A percentile compares a stretch with the other conserved stretches of the same genome.
Evolutionary conservation across 2,797 vertebrate genomes (phyloP).

Genomic region (Argyrosomus regius): DNA sequence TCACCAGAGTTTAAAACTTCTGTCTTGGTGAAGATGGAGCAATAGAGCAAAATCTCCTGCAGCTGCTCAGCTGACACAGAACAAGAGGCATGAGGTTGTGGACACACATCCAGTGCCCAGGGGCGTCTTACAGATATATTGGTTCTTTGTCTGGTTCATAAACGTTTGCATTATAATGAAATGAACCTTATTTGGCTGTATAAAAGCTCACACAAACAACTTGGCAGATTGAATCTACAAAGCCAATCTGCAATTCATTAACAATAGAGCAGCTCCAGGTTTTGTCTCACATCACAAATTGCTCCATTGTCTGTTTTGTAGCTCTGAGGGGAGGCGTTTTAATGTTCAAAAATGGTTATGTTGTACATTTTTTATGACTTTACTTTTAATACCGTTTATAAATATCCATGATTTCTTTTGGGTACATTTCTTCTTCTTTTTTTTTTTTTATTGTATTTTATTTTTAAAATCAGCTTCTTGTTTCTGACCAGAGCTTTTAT

Average conservation of each 20-base stretch:
- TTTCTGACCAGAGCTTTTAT: not conserved
- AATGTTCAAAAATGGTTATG: slow-evolving; percentile 3
- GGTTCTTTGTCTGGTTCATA: slow-evolving; percentile 49
- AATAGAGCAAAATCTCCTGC: slow-evolving; percentile 28
- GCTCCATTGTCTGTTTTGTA: slow-evolving; percentile 29
- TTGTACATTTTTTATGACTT: not conserved
- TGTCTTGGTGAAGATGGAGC: slow-evolving; percentile 2
- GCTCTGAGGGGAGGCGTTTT: slow-evolving; percentile 9
- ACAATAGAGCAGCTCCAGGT: slow-evolving; percentile 43
- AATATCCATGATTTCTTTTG: not conserved
- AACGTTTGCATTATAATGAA: slow-evolving; percentile 51
- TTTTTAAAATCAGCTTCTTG: not conserved
- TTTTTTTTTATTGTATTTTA: not conserved
- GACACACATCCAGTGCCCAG: not conserved
- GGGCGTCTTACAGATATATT: slow-evolving; percentile 29
- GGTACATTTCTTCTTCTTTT: not conserved
- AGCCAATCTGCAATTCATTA: slow-evolving; percentile 66
- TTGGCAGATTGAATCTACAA: slow-evolving; percentile 61
- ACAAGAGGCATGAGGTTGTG: slow-evolving; percentile 20
- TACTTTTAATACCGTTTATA: not conserved
- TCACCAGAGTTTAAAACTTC: not conserved
- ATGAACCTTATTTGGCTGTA: slow-evolving; percentile 45
- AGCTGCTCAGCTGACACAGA: slow-evolving; percentile 36
- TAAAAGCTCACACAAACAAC: slow-evolving; percentile 63
- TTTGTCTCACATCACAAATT: slow-evolving; percentile 55